These are phyloP conservation scores for Isurus oxyrinchus DNA, from an alignment of 2,113 vertebrate genomes.

Conservation along the genomic window DNA sequence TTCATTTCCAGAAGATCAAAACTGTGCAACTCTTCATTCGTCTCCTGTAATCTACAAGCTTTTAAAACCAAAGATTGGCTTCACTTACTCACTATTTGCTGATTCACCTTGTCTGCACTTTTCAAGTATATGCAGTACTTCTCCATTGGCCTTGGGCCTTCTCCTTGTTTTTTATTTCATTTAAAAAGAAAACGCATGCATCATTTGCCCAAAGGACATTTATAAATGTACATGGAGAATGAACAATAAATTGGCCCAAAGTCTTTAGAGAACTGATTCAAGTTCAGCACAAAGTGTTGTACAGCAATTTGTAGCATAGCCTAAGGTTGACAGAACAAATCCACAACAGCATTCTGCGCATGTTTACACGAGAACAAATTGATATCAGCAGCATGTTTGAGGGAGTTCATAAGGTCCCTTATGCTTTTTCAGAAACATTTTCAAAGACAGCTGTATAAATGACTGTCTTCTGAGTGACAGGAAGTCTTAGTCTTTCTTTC, in stretches of 20 bases:
- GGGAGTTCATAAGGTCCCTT: constrained; percentile 70
- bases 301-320: constrained; percentile 74
- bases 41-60: neutral
- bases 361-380: constrained; percentile 70
- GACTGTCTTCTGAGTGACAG: constrained; percentile 76
- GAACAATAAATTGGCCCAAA: neutral
- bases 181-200: neutral
- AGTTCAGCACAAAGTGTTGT: constrained; percentile 38
- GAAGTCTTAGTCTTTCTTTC: constrained; percentile 65
- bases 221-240: neutral
- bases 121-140: neutral
- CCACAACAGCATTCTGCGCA: constrained; percentile 66
- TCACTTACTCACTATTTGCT: neutral
- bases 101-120: neutral
- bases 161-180: neutral
- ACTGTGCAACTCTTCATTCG: neutral
- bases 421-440: constrained; percentile 79
- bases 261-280: constrained; percentile 23
- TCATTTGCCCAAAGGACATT: neutral
- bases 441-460: constrained; percentile 55
- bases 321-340: constrained; percentile 77
- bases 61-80: neutral
- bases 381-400: constrained; percentile 61
- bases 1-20: neutral
- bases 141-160: neutral